Percentiles rank a stretch among this genome's conserved stretches.
Evolutionary conservation across 2,888 invertebrate species (phyloP).

Genomic region (Cenopis cana): DNA sequence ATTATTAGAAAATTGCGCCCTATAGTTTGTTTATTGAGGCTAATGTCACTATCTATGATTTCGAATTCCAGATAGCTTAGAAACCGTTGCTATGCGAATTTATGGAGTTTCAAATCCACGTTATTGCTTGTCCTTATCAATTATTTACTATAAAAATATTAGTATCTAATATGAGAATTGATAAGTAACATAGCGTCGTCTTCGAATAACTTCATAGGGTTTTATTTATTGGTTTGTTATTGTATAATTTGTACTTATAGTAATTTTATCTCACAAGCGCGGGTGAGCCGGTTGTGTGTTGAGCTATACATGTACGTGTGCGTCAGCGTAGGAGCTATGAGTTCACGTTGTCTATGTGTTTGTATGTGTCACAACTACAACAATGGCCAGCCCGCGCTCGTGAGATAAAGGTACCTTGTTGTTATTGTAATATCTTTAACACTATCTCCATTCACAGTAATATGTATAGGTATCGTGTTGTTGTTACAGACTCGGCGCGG

Average conservation of each 20-base stretch:
- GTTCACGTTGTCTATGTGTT: too few species aligned
- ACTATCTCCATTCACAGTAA: background rate
- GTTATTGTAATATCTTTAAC: background rate
- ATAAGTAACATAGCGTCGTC: background rate
- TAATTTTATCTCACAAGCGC: too few species aligned
- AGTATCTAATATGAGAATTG: background rate
- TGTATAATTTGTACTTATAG: too few species aligned
- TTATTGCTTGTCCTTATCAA: background rate
- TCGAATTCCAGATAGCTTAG: constrained; percentile 7
- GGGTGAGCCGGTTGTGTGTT: too few species aligned
- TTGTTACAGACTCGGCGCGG: constrained; percentile 88
- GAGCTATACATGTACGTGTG: too few species aligned
- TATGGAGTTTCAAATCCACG: background rate
- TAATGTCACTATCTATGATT: constrained; percentile 7
- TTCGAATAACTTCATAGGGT: background rate
- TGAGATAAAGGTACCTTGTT: too few species aligned
- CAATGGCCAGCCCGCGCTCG: too few species aligned
- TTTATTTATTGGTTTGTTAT: background rate
- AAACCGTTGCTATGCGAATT: constrained; percentile 1
- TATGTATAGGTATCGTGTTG: constrained; percentile 42
- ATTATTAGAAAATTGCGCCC: background rate
- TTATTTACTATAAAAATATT: background rate
- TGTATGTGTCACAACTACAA: too few species aligned
- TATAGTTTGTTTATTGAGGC: background rate
- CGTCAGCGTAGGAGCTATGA: too few species aligned